Conservation (phyloP, 2,888 invertebrate species). For the Augiades crinisus region DNA sequence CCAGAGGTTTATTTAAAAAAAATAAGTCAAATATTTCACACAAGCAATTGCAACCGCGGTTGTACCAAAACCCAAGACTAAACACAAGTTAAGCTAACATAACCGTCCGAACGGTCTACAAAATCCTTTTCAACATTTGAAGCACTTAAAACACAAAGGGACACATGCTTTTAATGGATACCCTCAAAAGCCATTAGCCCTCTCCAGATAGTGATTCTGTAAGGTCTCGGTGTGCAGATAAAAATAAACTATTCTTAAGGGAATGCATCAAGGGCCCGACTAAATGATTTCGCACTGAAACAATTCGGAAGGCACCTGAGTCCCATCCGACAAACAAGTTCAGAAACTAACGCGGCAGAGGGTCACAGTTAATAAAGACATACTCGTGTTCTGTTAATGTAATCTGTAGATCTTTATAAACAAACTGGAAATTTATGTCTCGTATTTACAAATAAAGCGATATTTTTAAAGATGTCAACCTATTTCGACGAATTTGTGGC, state of each 20-base stretch:
- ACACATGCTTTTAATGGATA: constrained; percentile 23
- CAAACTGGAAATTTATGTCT: no score
- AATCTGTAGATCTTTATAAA: no score
- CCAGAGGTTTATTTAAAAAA: no score
- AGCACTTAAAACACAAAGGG: constrained; percentile 20
- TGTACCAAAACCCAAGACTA: not conserved
- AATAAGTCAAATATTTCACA: no score
- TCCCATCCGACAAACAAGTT: constrained; percentile 35
- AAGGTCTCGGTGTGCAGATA: constrained; percentile 31
- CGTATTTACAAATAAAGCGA: no score
- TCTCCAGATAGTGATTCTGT: constrained; percentile 25
- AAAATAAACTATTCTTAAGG: constrained; percentile 46
- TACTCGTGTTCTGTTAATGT: not conserved
- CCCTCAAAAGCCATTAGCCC: constrained; percentile 22
- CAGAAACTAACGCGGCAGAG: constrained; percentile 31
- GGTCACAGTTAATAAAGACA: constrained; percentile 24
- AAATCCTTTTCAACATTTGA: constrained; percentile 22
- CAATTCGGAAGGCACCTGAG: constrained; percentile 60
- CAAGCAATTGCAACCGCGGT: no score
- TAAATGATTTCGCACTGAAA: constrained; percentile 55
- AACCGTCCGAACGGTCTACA: constrained; percentile 3
- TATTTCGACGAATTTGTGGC: no score
- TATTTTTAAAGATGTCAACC: no score
- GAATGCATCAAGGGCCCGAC: constrained; percentile 44
- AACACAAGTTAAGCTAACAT: constrained; percentile 12